Conservation (phyloP, 2,797 vertebrate genomes). For the Acestrorhynchus altus region DNA sequence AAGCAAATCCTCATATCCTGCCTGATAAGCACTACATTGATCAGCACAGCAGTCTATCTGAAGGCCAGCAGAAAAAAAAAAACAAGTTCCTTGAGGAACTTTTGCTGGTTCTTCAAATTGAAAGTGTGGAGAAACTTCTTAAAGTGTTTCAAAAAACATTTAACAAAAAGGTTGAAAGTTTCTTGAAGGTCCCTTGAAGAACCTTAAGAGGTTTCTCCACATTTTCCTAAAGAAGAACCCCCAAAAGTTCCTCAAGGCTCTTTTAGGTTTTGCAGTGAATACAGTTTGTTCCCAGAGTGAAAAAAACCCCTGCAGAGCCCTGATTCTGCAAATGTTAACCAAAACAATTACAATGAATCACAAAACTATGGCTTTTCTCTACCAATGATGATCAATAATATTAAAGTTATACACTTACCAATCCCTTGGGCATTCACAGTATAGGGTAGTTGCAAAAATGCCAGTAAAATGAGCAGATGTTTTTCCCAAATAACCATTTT, state of each 20-base stretch:
- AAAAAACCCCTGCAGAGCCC: neutral
- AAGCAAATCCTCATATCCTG: neutral
- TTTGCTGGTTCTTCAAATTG: no score
- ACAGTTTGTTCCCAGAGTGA: no score
- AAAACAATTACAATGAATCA: neutral
- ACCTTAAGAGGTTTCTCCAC: no score
- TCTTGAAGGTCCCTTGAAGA: no score
- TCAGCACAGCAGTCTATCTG: constrained; percentile 2
- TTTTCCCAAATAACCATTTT: constrained; percentile 61
- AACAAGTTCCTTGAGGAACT: neutral
- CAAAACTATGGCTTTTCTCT: neutral
- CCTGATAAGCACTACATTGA: neutral
- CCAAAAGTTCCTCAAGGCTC: no score
- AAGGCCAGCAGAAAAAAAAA: neutral
- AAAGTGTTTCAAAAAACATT: no score
- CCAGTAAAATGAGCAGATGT: constrained; percentile 73
- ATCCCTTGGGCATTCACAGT: constrained; percentile 80
- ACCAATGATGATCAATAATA: neutral
- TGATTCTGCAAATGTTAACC: neutral
- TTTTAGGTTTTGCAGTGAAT: no score
- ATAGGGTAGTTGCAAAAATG: constrained; percentile 77
- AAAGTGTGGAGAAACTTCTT: no score
- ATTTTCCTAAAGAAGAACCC: no score
- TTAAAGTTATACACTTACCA: constrained; percentile 79
- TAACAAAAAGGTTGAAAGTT: no score